A percentile compares a stretch with the other conserved stretches of the same genome.
Evolutionary conservation across 2,888 invertebrate species (phyloP).

Genomic region (Coelopa pilipes): DNA sequence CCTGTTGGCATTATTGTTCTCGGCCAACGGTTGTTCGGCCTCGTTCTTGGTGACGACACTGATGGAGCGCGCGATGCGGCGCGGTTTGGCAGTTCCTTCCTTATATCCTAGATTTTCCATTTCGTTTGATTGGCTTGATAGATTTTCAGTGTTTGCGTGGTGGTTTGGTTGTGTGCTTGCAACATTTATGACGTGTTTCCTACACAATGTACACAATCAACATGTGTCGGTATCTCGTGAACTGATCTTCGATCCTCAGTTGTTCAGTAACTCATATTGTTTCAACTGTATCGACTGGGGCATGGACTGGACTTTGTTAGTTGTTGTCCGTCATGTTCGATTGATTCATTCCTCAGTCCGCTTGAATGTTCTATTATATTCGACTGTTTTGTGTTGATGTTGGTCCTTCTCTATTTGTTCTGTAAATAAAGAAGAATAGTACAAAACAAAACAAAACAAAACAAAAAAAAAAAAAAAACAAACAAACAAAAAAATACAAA

Average conservation of each 20-base stretch:
- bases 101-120: slow-evolving; percentile 77
- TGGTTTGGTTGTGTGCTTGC: neutral
- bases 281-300: neutral
- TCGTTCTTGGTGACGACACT: slow-evolving; percentile 66
- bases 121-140: slow-evolving; percentile 35
- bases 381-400: neutral
- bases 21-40: slow-evolving; percentile 65
- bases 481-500: slow-evolving; percentile 4
- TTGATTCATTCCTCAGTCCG: slow-evolving; percentile 8
- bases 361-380: neutral
- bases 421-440: too few relatives aligned
- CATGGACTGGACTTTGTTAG: neutral
- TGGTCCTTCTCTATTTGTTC: neutral
- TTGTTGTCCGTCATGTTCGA: slow-evolving; percentile 17
- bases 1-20: slow-evolving; percentile 63
- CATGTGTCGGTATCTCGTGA: neutral
- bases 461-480: slow-evolving; percentile 13
- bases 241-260: neutral
- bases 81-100: slow-evolving; percentile 68
- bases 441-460: too few relatives aligned
- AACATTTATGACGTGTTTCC: slow-evolving; percentile 27
- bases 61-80: slow-evolving; percentile 65
- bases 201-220: neutral
- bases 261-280: neutral
- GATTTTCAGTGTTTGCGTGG: slow-evolving; percentile 3